Evolutionary conservation across 2,113 vertebrate genomes (phyloP), one percentile per base, ranked within the genome.

Genomic region (Gasterosteus aculeatus): DNA sequence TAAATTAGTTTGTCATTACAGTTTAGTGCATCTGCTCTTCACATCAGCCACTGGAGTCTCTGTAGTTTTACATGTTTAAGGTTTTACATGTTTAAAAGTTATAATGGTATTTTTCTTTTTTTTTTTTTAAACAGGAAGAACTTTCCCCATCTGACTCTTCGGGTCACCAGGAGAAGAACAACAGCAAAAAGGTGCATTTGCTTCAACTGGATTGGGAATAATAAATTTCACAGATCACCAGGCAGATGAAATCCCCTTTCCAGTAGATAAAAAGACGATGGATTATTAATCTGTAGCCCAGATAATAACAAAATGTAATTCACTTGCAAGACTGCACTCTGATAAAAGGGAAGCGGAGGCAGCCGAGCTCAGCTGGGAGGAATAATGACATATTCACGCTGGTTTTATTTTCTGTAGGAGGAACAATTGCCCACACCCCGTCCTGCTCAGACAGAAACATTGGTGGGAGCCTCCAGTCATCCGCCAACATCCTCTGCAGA

Each of bases 91-190:
- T 75, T 79, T 62, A 39, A 69, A 72, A 56, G 53, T 82, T 65
- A 16, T 7, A 10, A 58, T 31, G 18, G 59, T 22, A 67, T 54
- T 4, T 22, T 11, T 22, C 5, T 7, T 22, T 12, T 7, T 42
- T 16, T 68, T 41, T 72, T 41, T 47, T 33, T 7, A 14, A 63
- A 82, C 72, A 93, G 92, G 91, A 91, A 46, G 81, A 93, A 54
- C 12, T 82, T 35, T 70, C 63, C 39, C 57, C 83, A 59, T 82
- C 83, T 68, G 66, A 75, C 15, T 60, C 70, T 1, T 53, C 46
- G 2, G 18, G 49, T 18, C 62, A 82, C n/a, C 35, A 3, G 19
- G 86, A 87, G 29, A 69, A 44, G 1, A 49, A 60, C 16, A 66
- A 75, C 33, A 81, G 63, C 76, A 84, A 22, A 66, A 57, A 87